These are phyloP conservation scores for Dendrocincla fuliginosa DNA, from an alignment of 2,797 vertebrate genomes.

Conservation along the genomic window DNA sequence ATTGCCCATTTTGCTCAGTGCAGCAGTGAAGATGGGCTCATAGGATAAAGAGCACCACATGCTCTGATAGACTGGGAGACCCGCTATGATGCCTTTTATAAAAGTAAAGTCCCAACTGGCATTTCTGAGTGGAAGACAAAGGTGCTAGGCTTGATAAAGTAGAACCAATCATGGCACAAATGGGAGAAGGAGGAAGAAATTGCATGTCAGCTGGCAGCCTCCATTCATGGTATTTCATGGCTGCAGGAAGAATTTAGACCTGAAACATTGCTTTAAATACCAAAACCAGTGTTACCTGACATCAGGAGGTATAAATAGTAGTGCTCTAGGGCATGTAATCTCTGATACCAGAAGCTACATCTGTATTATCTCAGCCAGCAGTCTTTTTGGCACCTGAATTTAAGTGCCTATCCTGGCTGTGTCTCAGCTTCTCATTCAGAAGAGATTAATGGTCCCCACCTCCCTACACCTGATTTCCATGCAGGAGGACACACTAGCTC, in stretches of 20 bases:
- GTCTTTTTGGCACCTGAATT: neutral
- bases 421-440: neutral
- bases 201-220: neutral
- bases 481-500: neutral
- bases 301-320: neutral
- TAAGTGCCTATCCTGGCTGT: neutral
- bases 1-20: conserved; percentile 40
- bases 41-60: neutral
- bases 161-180: neutral
- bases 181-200: neutral
- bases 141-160: neutral
- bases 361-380: neutral
- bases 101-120: neutral
- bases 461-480: neutral
- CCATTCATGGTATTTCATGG: neutral
- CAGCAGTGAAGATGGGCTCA: conserved; percentile 1
- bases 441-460: neutral
- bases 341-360: neutral
- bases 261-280: neutral
- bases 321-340: neutral
- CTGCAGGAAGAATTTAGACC: neutral
- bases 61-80: neutral
- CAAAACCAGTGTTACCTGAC: neutral
- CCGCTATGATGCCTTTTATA: neutral
- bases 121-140: neutral